Conservation (phyloP, 2,113 vertebrate genomes). For the Anser cygnoides region DNA sequence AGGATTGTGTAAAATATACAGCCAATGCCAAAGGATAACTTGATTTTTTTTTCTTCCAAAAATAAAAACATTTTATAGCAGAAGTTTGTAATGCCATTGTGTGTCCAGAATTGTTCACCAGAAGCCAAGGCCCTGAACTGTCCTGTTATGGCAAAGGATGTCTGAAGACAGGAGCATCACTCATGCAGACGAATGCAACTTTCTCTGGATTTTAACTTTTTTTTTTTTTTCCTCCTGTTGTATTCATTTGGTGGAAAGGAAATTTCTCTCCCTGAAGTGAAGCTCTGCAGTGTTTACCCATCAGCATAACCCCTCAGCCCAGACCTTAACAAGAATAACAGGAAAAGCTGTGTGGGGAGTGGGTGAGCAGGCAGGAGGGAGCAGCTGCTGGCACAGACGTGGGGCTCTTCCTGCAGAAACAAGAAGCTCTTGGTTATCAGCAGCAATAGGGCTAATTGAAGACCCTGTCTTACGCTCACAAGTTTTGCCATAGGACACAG, state of each 20-base stretch:
- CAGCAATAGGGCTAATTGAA: not conserved
- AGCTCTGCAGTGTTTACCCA: not conserved
- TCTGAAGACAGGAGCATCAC: conserved; percentile 2
- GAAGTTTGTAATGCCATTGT: not conserved
- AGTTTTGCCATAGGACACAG: conserved; percentile 47
- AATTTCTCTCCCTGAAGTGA: not conserved
- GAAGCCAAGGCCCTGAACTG: conserved; percentile 15
- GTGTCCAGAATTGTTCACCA: not conserved
- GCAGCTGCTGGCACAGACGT: not conserved
- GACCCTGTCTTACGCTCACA: conserved; percentile 21
- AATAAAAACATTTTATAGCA: not conserved
- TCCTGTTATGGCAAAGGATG: not conserved
- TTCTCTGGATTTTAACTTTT: not conserved
- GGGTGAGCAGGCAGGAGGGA: not conserved
- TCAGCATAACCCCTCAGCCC: not conserved
- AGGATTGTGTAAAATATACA: not conserved
- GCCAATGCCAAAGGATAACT: not conserved
- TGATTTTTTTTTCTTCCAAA: not conserved
- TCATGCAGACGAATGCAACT: not conserved
- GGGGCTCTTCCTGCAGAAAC: not conserved
- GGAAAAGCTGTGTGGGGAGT: not conserved
- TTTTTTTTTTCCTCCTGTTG: not conserved
- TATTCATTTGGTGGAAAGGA: not conserved
- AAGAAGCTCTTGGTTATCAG: conserved; percentile 13
- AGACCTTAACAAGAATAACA: not conserved